These are phyloP conservation scores for Xiphophorus maculatus DNA, from an alignment of 2,113 vertebrate species.

Conservation along the genomic window DNA sequence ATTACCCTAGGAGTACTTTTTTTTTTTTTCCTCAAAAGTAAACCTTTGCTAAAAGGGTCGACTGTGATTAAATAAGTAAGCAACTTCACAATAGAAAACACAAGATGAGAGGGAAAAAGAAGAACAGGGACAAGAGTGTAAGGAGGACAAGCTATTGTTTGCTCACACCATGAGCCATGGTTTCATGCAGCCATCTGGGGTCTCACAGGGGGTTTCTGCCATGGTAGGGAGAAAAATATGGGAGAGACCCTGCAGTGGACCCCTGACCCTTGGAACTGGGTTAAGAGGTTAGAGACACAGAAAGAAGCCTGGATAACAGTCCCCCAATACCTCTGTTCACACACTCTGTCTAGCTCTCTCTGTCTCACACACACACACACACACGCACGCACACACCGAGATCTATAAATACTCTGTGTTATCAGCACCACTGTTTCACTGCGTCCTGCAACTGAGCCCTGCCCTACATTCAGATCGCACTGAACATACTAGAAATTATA, in stretches of 20 bases:
- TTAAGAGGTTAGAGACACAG: slow-evolving; percentile 75
- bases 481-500: slow-evolving; percentile 18
- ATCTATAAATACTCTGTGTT: slow-evolving; percentile 73
- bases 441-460: slow-evolving; percentile 49
- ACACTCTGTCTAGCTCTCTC: slow-evolving; percentile 16
- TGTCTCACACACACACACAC: slow-evolving; percentile 16
- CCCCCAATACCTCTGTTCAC: slow-evolving; percentile 53
- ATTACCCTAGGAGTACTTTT: slow-evolving; percentile 36
- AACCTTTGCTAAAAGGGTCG: slow-evolving; percentile 34
- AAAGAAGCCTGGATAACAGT: slow-evolving; percentile 62
- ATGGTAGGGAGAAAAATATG: slow-evolving; percentile 1
- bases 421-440: slow-evolving; percentile 58
- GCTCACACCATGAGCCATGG: slow-evolving; percentile 5
- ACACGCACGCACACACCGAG: neutral
- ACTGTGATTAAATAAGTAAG: slow-evolving; percentile 40
- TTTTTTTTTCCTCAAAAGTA: slow-evolving; percentile 31
- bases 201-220: slow-evolving; percentile 15
- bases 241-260: slow-evolving; percentile 28
- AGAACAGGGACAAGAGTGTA: neutral
- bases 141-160: slow-evolving; percentile 43
- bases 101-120: slow-evolving; percentile 12
- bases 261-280: slow-evolving; percentile 67
- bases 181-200: slow-evolving; percentile 43
- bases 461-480: slow-evolving; percentile 65
- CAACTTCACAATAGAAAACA: slow-evolving; percentile 45